These are phyloP conservation scores for Pseudococcus viburni DNA, from an alignment of 2,888 invertebrate species.

Conservation along the genomic window DNA sequence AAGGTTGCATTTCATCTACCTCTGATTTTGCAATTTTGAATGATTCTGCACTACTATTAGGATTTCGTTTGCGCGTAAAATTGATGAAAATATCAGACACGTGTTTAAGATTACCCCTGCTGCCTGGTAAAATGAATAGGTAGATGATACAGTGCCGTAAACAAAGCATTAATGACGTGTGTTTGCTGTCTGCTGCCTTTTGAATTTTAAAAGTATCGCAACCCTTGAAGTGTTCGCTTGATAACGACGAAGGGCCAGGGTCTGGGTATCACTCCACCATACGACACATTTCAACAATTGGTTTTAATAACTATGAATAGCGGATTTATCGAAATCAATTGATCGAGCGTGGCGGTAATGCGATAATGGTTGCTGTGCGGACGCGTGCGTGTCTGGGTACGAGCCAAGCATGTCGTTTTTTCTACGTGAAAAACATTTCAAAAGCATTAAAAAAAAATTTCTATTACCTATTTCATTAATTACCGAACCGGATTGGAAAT, in stretches of 20 bases:
- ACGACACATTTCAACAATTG: constrained; percentile 63
- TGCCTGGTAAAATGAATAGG: not conserved
- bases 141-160: constrained; percentile 57
- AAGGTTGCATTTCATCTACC: not conserved
- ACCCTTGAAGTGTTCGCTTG: constrained; percentile 10
- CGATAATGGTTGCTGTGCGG: constrained; percentile 23
- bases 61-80: constrained; percentile 5
- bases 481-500: not conserved
- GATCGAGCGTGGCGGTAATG: constrained; percentile 51
- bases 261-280: constrained; percentile 59
- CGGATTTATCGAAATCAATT: constrained; percentile 64
- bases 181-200: constrained; percentile 57
- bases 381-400: not conserved
- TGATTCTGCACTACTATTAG: not conserved
- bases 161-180: constrained; percentile 64
- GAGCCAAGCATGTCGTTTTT: not conserved
- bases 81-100: constrained; percentile 42
- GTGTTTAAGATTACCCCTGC: constrained; percentile 14
- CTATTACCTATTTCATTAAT: not conserved
- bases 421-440: not conserved
- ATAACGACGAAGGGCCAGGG: constrained; percentile 39
- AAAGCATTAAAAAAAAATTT: not conserved
- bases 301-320: constrained; percentile 62
- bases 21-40: not conserved
- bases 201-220: not conserved